Base-by-base conservation (phyloP, 2,113 vertebrate species). In the Geococcyx californianus region DNA sequence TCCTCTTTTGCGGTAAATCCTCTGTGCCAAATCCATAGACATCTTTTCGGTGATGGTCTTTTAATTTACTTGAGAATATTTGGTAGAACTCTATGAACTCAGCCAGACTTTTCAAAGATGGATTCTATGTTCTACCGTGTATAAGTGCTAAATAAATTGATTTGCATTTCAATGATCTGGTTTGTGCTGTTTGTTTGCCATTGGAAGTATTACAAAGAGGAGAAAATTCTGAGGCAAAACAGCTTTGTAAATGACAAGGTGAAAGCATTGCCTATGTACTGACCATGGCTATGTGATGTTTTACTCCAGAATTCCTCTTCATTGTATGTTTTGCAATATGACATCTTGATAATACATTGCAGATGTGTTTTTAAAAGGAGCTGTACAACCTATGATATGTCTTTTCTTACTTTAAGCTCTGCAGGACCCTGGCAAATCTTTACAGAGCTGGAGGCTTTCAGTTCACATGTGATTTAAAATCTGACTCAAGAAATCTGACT, bases 401-500 rank as follows among this genome's bases (percentile, higher is more conserved):
- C 36, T 96, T 83, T 66, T 36, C 63, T 83, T 79, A 63, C 7
- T 9, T 21, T 20, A 69, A 91, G 69, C 21, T 89, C 93, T 87
- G 14, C 34, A 87, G 68, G 69, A 42, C 91, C 92, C 47, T 9
- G 26, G 59, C 83, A 96, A 91, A 96, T 17, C 49, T 94, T 82
- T 87, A 83, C 36, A 90, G 86, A 97, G 29, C 31, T 77, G 12
- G 40, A 93, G 36, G 45, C 38, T 79, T 89, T 80, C 63, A 55
- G 55, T 55, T 75, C 73, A 56, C 28, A 63, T 66, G 33, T 33
- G 64, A 54, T 70, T 94, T 97, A 63, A 94, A 82, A 96, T 70
- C 77, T 93, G 59, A 74, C 87, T 94, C 94, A 94, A 96, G 19
- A 93, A n/a, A n/a, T n/a, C n/a, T n/a, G 40, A 84, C 49, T 94